phyloP scores from a whole-genome alignment of 2,113 vertebrate species.

The Oxygymnocypris stewartii region DNA sequence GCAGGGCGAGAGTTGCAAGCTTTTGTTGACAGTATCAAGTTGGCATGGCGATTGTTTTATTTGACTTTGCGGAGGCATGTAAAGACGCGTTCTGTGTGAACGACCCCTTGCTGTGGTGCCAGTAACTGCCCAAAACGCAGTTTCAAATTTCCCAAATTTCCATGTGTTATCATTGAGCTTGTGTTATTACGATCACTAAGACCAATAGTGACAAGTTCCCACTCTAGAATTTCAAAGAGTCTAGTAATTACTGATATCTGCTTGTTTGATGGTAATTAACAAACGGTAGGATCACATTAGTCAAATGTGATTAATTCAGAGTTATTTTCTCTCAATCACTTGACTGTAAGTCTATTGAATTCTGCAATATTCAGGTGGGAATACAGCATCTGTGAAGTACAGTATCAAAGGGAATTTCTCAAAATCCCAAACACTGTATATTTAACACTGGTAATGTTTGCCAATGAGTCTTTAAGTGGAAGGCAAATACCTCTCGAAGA shows the following conservation, averaged over 20 bases:
- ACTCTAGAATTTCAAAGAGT: conserved; percentile 3
- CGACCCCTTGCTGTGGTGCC: neutral
- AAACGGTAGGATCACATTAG: neutral
- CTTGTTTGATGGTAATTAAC: conserved; percentile 6
- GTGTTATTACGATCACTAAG: conserved; percentile 11
- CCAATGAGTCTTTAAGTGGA: neutral
- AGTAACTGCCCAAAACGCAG: neutral
- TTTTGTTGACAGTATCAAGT: neutral
- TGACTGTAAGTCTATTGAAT: neutral
- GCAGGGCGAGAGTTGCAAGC: neutral
- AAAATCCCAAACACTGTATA: neutral
- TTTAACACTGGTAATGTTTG: conserved; percentile 5
- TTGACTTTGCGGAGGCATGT: neutral
- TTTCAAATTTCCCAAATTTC: neutral
- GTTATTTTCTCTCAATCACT: neutral
- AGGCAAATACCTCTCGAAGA: neutral
- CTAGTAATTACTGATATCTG: neutral
- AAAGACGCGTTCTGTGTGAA: neutral
- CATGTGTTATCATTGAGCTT: conserved; percentile 19
- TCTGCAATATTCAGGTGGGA: neutral
- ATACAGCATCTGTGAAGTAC: neutral
- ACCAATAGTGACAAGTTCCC: neutral
- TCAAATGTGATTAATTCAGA: neutral
- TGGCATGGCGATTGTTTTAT: too few species aligned
- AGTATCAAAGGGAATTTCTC: conserved; percentile 35